A percentile compares a stretch with the other conserved stretches of the same genome.
Conservation (phyloP, 1,140 invertebrate species). For the Probaryconus sp. region DNA sequence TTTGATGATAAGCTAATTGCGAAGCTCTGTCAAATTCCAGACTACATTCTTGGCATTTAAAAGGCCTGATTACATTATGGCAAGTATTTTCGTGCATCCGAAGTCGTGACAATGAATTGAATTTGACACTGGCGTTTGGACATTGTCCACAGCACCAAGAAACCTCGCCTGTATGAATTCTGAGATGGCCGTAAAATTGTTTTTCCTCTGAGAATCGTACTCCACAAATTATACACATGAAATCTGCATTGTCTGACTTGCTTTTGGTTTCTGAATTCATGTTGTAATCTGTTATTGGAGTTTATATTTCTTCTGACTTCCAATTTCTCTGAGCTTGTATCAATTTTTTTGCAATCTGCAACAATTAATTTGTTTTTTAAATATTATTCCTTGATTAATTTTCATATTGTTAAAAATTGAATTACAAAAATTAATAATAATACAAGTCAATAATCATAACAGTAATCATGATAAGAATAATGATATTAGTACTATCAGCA, state of each 20-base stretch:
- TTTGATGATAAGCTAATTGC: conserved; percentile 69
- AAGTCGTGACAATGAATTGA: conserved; percentile 55
- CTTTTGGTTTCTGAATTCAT: conserved; percentile 34
- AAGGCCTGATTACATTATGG: conserved; percentile 63
- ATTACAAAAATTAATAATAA: no score
- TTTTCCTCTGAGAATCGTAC: conserved; percentile 61
- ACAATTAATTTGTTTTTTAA: no score
- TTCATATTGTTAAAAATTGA: no score
- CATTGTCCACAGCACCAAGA: conserved; percentile 61
- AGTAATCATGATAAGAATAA: no score
- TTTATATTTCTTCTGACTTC: no score
- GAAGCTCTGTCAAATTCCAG: conserved; percentile 70
- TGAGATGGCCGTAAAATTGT: conserved; percentile 67
- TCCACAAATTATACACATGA: conserved; percentile 63
- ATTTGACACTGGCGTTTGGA: conserved; percentile 47
- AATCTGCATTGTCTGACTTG: conserved; percentile 31
- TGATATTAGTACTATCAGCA: no score
- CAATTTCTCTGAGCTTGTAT: no score
- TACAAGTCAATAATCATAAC: no score
- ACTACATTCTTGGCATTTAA: conserved; percentile 67
- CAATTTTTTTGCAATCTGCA: no score
- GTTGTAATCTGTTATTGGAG: not conserved
- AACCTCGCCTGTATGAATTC: conserved; percentile 65
- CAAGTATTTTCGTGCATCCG: conserved; percentile 50
- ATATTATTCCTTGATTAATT: no score